These are phyloP conservation scores for Triops longicaudatus DNA, from an alignment of 1,140 invertebrate genomes.

Conservation along the genomic window DNA sequence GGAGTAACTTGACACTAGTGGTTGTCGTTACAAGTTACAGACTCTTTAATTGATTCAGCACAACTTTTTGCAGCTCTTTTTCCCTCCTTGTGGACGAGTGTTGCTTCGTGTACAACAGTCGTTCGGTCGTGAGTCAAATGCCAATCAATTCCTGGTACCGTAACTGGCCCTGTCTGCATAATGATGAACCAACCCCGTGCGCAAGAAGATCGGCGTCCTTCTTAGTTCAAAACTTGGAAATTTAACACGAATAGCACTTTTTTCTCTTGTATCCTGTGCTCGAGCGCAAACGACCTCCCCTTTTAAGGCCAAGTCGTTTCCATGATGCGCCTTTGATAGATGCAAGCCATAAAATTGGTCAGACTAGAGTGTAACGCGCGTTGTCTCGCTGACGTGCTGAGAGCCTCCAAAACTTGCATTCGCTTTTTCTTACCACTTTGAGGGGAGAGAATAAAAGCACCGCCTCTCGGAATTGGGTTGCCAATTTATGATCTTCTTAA, in stretches of 20 bases:
- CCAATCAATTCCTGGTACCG: background rate
- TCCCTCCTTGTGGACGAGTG: background rate
- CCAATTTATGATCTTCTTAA: conserved; percentile 13
- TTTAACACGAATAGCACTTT: no score
- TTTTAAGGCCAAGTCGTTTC: conserved; percentile 15
- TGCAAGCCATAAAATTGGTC: background rate
- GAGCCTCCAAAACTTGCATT: background rate
- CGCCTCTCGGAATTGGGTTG: conserved; percentile 6
- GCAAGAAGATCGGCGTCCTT: background rate
- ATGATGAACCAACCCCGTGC: background rate
- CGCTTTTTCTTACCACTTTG: background rate
- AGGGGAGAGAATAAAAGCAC: background rate
- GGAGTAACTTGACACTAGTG: background rate
- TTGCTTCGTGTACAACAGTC: background rate
- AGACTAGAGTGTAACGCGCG: background rate
- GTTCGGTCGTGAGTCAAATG: background rate
- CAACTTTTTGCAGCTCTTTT: background rate
- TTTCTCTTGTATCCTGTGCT: no score
- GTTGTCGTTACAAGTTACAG: background rate
- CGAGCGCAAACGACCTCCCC: background rate
- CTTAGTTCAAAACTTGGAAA: background rate
- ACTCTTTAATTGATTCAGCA: background rate
- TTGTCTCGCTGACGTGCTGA: conserved; percentile 2
- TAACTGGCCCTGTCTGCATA: background rate
- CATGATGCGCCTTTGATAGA: conserved; percentile 7